Conservation (phyloP, 2,797 vertebrate species). For the Pangasius macronema region DNA sequence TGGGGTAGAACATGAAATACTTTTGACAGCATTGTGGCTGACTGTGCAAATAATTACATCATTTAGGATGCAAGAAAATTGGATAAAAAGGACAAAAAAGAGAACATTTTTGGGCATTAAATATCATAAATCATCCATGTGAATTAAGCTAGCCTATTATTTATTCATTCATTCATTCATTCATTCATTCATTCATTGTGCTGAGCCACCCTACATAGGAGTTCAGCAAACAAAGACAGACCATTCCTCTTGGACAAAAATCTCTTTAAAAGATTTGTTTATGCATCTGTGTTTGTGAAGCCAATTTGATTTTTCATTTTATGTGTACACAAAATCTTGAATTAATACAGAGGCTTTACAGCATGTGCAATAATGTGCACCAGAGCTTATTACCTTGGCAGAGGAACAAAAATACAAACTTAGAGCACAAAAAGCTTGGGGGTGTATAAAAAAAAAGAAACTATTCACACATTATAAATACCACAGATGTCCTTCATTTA, state of each 20-base stretch:
- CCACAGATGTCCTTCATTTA: slow-evolving; percentile 39
- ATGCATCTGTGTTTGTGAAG: slow-evolving; percentile 18
- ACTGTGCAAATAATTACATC: not conserved
- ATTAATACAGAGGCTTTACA: slow-evolving; percentile 32
- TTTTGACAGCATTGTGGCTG: slow-evolving; percentile 4
- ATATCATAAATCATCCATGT: not conserved
- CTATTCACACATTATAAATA: slow-evolving; percentile 45
- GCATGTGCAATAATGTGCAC: slow-evolving; percentile 35
- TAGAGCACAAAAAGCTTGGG: slow-evolving; percentile 21
- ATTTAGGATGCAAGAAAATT: not conserved
- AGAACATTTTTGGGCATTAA: not conserved
- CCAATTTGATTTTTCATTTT: slow-evolving; percentile 26
- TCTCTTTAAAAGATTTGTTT: not conserved
- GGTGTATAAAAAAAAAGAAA: slow-evolving; percentile 28
- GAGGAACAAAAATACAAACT: slow-evolving; percentile 35
- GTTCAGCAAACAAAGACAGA: not conserved
- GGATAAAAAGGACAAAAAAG: not conserved
- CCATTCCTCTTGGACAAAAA: not conserved
- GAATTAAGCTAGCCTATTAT: not conserved
- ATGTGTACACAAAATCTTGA: slow-evolving; percentile 41
- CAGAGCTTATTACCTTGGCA: slow-evolving; percentile 41
- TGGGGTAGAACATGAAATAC: not conserved
- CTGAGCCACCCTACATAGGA: not conserved
- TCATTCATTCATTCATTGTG: not conserved
- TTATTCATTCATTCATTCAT: not conserved